Conservation (phyloP, 2,797 vertebrate genomes). For the Tiaroga cobitis region DNA sequence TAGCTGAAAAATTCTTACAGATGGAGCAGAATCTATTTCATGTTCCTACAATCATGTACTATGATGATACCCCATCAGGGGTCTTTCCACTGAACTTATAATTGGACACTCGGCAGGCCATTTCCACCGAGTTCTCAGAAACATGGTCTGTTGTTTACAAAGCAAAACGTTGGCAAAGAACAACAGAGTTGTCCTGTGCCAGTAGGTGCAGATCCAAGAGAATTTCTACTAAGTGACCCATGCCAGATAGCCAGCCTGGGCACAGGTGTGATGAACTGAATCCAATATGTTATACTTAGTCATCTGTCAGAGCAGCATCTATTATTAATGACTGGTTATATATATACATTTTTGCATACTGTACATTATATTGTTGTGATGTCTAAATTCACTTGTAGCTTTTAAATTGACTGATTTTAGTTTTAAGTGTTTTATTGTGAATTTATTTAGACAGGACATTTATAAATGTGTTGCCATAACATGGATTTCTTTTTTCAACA, state of each 20-base stretch:
- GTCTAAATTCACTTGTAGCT: background rate
- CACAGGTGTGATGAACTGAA: constrained; percentile 42
- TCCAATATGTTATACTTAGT: constrained; percentile 31
- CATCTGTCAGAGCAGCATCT: constrained; percentile 18
- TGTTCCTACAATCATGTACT: constrained; percentile 5
- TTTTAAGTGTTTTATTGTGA: background rate
- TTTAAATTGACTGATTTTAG: background rate
- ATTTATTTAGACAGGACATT: background rate
- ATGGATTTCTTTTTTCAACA: background rate
- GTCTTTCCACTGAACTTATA: constrained; percentile 30
- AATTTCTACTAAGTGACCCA: constrained; percentile 33
- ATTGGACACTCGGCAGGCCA: constrained; percentile 46
- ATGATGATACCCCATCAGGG: constrained; percentile 27
- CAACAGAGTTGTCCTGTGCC: constrained; percentile 44
- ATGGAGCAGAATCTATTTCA: constrained; percentile 60
- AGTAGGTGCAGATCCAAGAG: constrained; percentile 43
- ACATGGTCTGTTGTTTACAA: constrained; percentile 53
- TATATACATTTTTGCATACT: background rate
- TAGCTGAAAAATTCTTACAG: background rate
- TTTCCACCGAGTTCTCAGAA: constrained; percentile 42
- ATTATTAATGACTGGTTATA: background rate
- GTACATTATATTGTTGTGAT: background rate
- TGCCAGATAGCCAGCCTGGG: constrained; percentile 49
- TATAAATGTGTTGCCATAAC: background rate
- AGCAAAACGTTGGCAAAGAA: constrained; percentile 25